These are phyloP conservation scores for Halcyon leucocephala DNA, from an alignment of 2,797 vertebrate genomes.

Conservation along the genomic window DNA sequence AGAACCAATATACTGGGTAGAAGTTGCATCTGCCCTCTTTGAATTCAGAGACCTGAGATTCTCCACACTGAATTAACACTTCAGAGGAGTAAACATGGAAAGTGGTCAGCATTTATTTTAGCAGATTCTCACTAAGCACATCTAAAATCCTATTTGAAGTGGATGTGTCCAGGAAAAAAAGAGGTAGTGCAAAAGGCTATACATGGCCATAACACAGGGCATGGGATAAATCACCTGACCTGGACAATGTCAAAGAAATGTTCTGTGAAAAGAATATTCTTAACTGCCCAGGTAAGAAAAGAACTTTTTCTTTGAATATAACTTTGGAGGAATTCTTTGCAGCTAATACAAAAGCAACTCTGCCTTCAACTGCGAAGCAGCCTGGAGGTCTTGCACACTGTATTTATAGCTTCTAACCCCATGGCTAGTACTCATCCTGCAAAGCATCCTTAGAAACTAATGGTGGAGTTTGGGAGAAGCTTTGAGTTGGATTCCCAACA, in stretches of 20 bases:
- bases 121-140: background rate
- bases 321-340: conserved; percentile 36
- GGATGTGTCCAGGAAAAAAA: background rate
- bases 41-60: background rate
- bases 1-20: background rate
- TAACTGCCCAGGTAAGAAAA: background rate
- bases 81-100: background rate
- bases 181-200: background rate
- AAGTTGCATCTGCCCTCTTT: background rate
- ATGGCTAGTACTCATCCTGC: background rate
- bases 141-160: background rate
- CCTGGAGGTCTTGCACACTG: background rate
- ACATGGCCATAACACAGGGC: background rate
- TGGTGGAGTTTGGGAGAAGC: background rate
- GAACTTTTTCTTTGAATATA: background rate
- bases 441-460: background rate
- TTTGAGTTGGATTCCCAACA: conserved; percentile 1
- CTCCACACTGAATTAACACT: background rate
- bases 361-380: conserved; percentile 9
- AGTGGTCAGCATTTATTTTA: background rate
- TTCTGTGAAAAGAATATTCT: background rate
- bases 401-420: conserved; percentile 32
- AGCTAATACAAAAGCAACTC: conserved; percentile 1
- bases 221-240: background rate
- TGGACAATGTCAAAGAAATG: background rate